Conservation (phyloP, 2,888 invertebrate genomes). For the Tetheella fluctuosa region DNA sequence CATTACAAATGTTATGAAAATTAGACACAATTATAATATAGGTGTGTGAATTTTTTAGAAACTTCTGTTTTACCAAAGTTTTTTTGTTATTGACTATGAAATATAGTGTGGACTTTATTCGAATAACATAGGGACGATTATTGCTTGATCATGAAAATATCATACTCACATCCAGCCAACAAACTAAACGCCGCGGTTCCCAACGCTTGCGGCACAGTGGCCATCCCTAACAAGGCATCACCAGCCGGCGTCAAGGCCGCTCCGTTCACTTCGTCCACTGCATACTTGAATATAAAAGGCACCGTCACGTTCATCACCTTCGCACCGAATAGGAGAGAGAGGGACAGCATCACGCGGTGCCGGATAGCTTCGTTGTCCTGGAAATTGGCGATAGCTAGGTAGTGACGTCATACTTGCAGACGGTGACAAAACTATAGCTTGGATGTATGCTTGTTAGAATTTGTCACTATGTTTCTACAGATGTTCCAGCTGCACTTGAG, state of each 20-base stretch:
- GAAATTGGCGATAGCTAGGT: constrained; percentile 24
- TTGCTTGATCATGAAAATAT: not conserved
- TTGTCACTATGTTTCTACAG: too few relatives aligned
- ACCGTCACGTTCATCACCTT: constrained; percentile 96
- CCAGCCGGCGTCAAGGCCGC: constrained; percentile 70
- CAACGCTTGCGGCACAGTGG: constrained; percentile 91
- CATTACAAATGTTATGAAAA: too few relatives aligned
- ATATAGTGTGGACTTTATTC: too few relatives aligned
- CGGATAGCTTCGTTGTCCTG: constrained; percentile 90
- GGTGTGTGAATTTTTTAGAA: too few relatives aligned
- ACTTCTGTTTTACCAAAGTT: too few relatives aligned
- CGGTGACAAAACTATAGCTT: not conserved
- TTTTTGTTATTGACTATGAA: too few relatives aligned
- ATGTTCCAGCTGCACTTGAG: too few relatives aligned
- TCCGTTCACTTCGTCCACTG: constrained; percentile 93
- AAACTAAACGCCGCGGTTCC: constrained; percentile 91
- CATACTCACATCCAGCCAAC: constrained; percentile 92
- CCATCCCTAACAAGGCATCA: constrained; percentile 87
- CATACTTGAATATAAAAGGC: constrained; percentile 97
- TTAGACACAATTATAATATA: too few relatives aligned
- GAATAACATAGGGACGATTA: too few relatives aligned
- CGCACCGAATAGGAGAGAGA: constrained; percentile 91
- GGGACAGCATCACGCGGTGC: constrained; percentile 92
- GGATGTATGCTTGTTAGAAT: constrained; percentile 1
- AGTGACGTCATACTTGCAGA: too few relatives aligned